phyloP scores from a whole-genome alignment of 2,797 vertebrate genomes.

The Eupleurogrammus muticus region DNA sequence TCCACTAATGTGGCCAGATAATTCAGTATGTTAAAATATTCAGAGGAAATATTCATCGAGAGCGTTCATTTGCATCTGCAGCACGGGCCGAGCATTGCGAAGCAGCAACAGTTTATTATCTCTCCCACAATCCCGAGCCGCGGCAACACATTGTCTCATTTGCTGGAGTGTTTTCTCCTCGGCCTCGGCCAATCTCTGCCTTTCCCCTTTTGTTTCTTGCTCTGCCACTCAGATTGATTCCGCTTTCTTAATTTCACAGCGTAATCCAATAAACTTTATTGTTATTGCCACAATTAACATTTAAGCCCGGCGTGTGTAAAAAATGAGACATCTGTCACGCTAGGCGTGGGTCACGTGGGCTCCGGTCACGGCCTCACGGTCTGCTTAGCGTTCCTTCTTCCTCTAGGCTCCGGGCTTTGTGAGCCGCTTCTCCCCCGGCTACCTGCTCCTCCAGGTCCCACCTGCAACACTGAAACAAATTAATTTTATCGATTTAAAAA shows the following conservation, averaged over 20 bases:
- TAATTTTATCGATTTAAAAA: conserved; percentile 72
- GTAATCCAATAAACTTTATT: conserved; percentile 81
- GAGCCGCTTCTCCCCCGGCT: conserved; percentile 27
- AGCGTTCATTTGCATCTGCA: conserved; percentile 55
- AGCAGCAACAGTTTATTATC: conserved; percentile 49
- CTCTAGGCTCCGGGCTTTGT: conserved; percentile 9
- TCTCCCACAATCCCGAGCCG: conserved; percentile 35
- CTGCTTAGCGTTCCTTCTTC: conserved; percentile 40
- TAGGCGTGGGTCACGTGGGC: conserved; percentile 58
- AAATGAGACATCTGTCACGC: conserved; percentile 74
- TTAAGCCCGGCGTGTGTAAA: conserved; percentile 64
- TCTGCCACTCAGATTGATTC: conserved; percentile 65
- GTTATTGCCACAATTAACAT: conserved; percentile 79
- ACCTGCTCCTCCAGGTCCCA: conserved; percentile 58
- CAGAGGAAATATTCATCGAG: conserved; percentile 42
- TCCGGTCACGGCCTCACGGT: conserved; percentile 44
- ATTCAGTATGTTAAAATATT: conserved; percentile 64
- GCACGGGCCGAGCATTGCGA: conserved; percentile 17
- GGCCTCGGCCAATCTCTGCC: conserved; percentile 1
- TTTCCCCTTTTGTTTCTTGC: conserved; percentile 1
- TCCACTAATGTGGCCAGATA: conserved; percentile 49
- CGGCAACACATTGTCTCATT: conserved; percentile 49
- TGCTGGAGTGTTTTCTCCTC: conserved; percentile 28
- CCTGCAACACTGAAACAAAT: conserved; percentile 69
- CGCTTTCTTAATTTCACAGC: conserved; percentile 74